These are phyloP conservation scores for Mesorhabditis spiculigera DNA, from an alignment of 2,888 invertebrate genomes.

Conservation along the genomic window DNA sequence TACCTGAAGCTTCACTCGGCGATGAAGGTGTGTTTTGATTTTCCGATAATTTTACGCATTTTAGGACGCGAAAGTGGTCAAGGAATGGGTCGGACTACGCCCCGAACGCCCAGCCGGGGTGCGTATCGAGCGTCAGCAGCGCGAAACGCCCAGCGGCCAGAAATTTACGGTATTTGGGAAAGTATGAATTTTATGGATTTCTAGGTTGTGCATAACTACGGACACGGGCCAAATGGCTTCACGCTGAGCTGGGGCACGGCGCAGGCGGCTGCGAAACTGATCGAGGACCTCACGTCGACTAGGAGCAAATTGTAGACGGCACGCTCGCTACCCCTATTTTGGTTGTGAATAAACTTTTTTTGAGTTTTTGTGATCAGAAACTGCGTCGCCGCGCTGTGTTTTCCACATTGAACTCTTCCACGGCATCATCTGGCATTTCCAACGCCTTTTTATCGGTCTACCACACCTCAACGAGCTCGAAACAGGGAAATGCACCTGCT, in stretches of 20 bases:
- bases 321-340: no score
- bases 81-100: slow-evolving; percentile 44
- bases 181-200: slow-evolving; percentile 9
- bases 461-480: no score
- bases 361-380: no score
- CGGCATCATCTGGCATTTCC: no score
- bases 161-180: slow-evolving; percentile 21
- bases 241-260: slow-evolving; percentile 48
- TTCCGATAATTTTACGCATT: not conserved
- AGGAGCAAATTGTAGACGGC: no score
- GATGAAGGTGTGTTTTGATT: slow-evolving; percentile 27
- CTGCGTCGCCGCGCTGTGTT: no score
- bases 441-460: no score
- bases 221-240: slow-evolving; percentile 45
- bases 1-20: slow-evolving; percentile 40
- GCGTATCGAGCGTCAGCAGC: slow-evolving; percentile 26
- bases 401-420: no score
- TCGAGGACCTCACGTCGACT: no score
- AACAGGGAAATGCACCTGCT: no score
- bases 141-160: slow-evolving; percentile 14
- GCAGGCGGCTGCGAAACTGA: slow-evolving; percentile 22
- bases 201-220: slow-evolving; percentile 45
- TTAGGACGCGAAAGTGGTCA: slow-evolving; percentile 37
- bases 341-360: no score
- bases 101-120: slow-evolving; percentile 30